Conservation (phyloP, 1,140 invertebrate genomes). For the Chrysoperla carnea region DNA sequence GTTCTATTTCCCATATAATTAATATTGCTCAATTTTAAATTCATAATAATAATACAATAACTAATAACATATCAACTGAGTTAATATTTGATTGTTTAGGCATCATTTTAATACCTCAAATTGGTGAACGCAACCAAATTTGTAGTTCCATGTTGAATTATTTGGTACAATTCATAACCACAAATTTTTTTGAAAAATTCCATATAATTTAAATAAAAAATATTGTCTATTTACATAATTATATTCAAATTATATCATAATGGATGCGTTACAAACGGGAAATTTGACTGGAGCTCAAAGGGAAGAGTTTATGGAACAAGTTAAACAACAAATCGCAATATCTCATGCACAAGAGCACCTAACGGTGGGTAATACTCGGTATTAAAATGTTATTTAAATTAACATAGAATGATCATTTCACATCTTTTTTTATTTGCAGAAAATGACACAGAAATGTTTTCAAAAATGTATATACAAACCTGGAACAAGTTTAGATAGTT, state of each 20-base stretch:
- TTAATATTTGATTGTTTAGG: too few species aligned
- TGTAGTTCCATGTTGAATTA: too few species aligned
- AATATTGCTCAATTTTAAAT: too few species aligned
- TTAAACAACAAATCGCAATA: conserved; percentile 90
- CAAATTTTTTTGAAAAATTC: too few species aligned
- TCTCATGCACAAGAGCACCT: conserved; percentile 88
- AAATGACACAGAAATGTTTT: conserved; percentile 96
- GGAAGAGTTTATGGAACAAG: conserved; percentile 85
- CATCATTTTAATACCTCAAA: too few species aligned
- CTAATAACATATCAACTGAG: too few species aligned
- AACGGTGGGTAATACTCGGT: conserved; percentile 35
- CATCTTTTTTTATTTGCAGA: conserved; percentile 37
- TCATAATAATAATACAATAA: too few species aligned
- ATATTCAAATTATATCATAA: conserved; percentile 1
- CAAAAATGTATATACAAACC: conserved; percentile 86
- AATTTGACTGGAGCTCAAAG: conserved; percentile 47
- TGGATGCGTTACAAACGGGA: conserved; percentile 11
- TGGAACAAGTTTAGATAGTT: conserved; percentile 74
- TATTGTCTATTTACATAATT: not conserved
- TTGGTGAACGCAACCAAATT: too few species aligned
- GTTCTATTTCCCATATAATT: too few species aligned
- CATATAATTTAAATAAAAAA: too few species aligned
- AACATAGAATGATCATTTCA: conserved; percentile 2
- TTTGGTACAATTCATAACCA: too few species aligned
- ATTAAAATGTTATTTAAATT: conserved; percentile 6